Evolutionary conservation across 1,140 invertebrate genomes (phyloP).

Genomic region (Atta colombica): DNA sequence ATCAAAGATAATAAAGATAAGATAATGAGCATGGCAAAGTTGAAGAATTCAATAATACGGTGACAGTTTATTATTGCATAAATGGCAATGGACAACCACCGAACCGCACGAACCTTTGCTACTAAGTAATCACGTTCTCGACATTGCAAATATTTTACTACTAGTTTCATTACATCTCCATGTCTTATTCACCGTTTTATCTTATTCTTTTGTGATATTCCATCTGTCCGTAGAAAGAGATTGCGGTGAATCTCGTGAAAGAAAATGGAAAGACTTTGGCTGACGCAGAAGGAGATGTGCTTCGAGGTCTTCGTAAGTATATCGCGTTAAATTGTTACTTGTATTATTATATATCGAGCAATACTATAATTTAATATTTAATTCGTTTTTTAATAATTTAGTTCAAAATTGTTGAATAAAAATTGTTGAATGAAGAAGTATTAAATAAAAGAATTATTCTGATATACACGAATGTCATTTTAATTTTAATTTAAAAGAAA

Average conservation of each 20-base stretch:
- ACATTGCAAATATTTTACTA: slow-evolving; percentile 1
- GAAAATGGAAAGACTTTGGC: slow-evolving; percentile 99
- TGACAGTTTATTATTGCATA: too few species aligned
- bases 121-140: background rate
- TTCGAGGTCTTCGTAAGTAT: slow-evolving; percentile 96
- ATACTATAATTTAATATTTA: background rate
- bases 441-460: background rate
- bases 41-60: background rate
- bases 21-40: background rate
- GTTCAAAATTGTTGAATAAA: background rate
- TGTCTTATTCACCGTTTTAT: background rate
- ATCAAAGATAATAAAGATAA: slow-evolving; percentile 3
- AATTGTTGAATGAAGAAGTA: too few species aligned
- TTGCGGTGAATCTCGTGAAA: slow-evolving; percentile 96
- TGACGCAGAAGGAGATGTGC: slow-evolving; percentile 99
- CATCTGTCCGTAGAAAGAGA: slow-evolving; percentile 88
- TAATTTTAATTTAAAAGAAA: slow-evolving; percentile 10
- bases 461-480: background rate
- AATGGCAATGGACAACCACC: background rate
- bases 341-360: background rate
- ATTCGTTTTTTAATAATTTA: background rate
- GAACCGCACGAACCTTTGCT: background rate
- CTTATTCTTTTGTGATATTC: background rate
- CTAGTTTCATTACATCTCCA: background rate
- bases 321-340: background rate